Evolutionary conservation across 2,888 invertebrate genomes (phyloP), one percentile per base, ranked within the genome.

Genomic region (Beris chalybata): DNA sequence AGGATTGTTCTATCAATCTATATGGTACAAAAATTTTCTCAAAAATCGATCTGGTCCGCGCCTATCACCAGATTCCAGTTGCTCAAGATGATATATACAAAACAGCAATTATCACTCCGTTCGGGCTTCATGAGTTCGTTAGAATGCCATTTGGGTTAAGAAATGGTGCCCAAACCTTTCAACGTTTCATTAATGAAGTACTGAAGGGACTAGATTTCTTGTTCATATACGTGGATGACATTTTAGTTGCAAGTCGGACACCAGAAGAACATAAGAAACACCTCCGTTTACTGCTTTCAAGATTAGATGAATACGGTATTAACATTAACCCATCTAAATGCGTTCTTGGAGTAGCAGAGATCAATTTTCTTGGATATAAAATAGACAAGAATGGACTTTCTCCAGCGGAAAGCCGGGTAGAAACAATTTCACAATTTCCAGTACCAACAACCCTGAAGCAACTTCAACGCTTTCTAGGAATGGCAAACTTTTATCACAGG

Each of bases 121-220:
- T 65, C 30, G 58, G 65, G 3, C 31, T 66, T 6, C 78, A 72
- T 58, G 77, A 77, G 66, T 76, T 73, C 64, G 22, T 70, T 0
- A 38, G 55, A 5, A 77, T 77, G 77, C 69, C 74, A 3, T 78
- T 77, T 63, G 77, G 77, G 0, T 22, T 22, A 22, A 22, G 22
- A 22, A 22, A 22, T 22, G 22, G 22, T 22, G 53, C 50, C 64
- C 53, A 64, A 43, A 69, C 59, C 2, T 68, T 68, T 57, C 68
- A 68, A n/a, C 13, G 65, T 9, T 68, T 68, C 15, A 65, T 68
- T 53, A 15, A 50, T 45, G 5, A 56, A 32, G 12, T 7, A 9
- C 13, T 43, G 6, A 29, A 44, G 7, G 22, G 22, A 3, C 44
- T 69, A 2, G 44, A 68, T n/a, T 71, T 67, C 38, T 66, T 66